A percentile compares a stretch with the other conserved stretches of the same genome.
These are phyloP conservation scores for Rhopalosiphum nymphaeae DNA, from an alignment of 2,888 invertebrate species.

Conservation along the genomic window DNA sequence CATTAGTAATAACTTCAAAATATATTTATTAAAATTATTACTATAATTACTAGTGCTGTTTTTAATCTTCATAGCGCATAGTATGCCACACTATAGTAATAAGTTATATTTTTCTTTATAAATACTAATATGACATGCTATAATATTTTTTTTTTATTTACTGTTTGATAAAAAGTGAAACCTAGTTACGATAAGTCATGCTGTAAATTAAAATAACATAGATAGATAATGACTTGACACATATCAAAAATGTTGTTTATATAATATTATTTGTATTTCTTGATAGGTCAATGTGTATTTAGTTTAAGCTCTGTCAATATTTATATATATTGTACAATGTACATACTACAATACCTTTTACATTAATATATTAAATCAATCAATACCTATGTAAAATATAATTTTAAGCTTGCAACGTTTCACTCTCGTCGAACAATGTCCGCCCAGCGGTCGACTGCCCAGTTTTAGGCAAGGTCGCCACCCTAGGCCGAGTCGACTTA, in stretches of 20 bases:
- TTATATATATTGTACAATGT: background rate
- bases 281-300: background rate
- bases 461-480: too few species aligned
- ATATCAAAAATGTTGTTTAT: background rate
- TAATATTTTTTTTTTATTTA: background rate
- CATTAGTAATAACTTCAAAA: background rate
- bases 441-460: too few species aligned
- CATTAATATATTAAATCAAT: background rate
- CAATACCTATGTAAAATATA: background rate
- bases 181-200: background rate
- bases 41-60: background rate
- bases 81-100: background rate
- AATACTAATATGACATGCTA: background rate
- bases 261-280: background rate
- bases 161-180: background rate
- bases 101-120: background rate
- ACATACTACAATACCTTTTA: background rate
- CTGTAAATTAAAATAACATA: conserved; percentile 12
- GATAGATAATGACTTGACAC: background rate
- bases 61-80: background rate
- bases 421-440: too few species aligned
- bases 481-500: too few species aligned
- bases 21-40: background rate
- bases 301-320: background rate
- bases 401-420: too few species aligned